Evolutionary conservation across 2,797 vertebrate species (phyloP), one percentile per base, ranked within the genome.

Genomic region (Syngnathus rostellatus): DNA sequence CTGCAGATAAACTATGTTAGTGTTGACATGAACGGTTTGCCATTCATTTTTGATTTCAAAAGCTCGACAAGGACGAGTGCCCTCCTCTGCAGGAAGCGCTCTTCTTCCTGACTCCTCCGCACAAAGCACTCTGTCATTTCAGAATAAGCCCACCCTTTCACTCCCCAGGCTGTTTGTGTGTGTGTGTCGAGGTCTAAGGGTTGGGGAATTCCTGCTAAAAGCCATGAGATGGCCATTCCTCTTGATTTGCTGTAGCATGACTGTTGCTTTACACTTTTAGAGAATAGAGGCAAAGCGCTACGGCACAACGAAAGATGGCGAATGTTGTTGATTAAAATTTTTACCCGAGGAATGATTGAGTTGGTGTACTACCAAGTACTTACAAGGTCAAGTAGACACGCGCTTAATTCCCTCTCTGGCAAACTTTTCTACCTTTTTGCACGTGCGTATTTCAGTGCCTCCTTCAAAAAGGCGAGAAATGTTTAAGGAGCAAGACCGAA

Each of bases 51-150:
- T 25, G 25, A 62, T 25, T 17, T 40, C 5, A 43, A 61, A 41
- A 61, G 57, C 31, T 40, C 39, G 21, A 41, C 58, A 23, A 69
- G 75, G 61, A 75, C 68, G 66, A 77, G 63, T 62, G 37, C 62
- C 45, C 58, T 71, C 69, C 67, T 60, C 67, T 60, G 41, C 61
- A 63, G 80, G 76, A 80, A 70, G 70, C 64, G 9, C 23, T 62
- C 48, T 31, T 62, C 62, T 60, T 87, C 79, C 73, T 80, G 73
- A 73, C 46, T 74, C 60, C 76, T 77, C 62, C 48, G 37, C 38
- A 85, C 86, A 90, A 87, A 87, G 82, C 79, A 72, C 79, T 83
- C 80, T 85, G 86, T 89, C 81, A 85, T 77, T 66, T 80, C 80
- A 17, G 80, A 88, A 88, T 79, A 87, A 87, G 87, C 70, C 72